Conservation (phyloP, 2,797 vertebrate genomes). For the Diceros bicornis region DNA sequence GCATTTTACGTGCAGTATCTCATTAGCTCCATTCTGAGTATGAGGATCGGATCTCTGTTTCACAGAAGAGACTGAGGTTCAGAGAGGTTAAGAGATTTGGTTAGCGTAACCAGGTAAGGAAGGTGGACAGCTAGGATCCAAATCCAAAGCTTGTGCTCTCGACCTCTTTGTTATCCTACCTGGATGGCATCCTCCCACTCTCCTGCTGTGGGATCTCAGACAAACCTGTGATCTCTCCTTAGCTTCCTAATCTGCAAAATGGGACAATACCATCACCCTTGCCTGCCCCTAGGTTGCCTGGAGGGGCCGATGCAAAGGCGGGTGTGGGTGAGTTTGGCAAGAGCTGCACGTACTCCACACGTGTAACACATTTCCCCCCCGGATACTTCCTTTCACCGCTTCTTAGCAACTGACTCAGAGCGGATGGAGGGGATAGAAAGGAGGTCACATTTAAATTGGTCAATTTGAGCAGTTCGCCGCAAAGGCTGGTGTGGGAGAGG, state of each 20-base stretch:
- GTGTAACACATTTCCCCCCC: not conserved
- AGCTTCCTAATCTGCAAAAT: not conserved
- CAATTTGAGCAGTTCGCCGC: constrained; percentile 61
- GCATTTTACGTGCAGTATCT: not conserved
- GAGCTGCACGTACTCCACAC: not conserved
- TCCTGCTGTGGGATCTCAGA: not conserved
- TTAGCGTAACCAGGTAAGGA: not conserved
- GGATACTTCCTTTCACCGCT: not conserved
- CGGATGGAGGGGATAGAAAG: constrained; percentile 46
- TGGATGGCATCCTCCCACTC: too few species aligned
- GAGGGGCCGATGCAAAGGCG: not conserved
- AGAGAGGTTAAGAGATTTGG: not conserved
- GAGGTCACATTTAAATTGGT: constrained; percentile 71
- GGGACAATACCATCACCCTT: not conserved
- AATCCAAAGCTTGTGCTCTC: not conserved
- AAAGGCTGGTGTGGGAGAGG: constrained; percentile 60
- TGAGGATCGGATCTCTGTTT: not conserved
- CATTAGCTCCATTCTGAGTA: not conserved
- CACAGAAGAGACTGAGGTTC: not conserved
- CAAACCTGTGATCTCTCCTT: not conserved
- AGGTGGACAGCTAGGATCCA: not conserved
- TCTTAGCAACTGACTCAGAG: constrained; percentile 71
- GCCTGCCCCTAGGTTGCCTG: not conserved
- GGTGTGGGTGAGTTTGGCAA: not conserved
- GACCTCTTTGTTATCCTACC: not conserved